These are phyloP conservation scores for Catocala sponsa DNA, from an alignment of 2,888 invertebrate species.

Conservation along the genomic window DNA sequence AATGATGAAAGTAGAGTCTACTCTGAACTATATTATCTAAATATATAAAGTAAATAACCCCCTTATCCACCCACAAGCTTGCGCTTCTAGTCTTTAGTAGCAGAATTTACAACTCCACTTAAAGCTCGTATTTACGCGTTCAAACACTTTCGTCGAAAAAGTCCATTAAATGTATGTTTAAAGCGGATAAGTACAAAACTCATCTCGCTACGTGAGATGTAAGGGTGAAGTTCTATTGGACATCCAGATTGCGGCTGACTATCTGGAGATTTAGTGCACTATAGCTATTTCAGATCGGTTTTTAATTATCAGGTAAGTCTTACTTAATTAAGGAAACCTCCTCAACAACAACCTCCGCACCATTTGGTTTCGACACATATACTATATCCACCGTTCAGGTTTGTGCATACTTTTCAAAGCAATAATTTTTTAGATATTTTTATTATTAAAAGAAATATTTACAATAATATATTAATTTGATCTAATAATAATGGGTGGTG, in stretches of 20 bases:
- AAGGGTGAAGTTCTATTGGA: slow-evolving; percentile 11
- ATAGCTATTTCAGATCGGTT: background rate
- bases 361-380: too few species aligned
- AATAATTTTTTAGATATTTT: too few species aligned
- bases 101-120: slow-evolving; percentile 42
- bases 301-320: background rate
- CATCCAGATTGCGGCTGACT: background rate
- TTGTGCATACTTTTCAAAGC: too few species aligned
- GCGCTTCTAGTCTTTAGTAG: slow-evolving; percentile 7
- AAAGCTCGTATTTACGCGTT: slow-evolving; percentile 32
- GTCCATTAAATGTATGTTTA: slow-evolving; percentile 55
- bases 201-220: slow-evolving; percentile 46
- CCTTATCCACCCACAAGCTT: background rate
- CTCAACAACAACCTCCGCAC: too few species aligned
- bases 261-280: background rate
- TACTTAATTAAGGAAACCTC: too few species aligned
- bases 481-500: too few species aligned
- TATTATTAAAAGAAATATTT: too few species aligned
- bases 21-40: too few species aligned
- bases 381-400: too few species aligned
- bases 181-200: slow-evolving; percentile 52
- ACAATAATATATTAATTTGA: too few species aligned
- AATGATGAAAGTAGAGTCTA: too few species aligned
- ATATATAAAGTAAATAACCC: background rate
- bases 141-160: slow-evolving; percentile 48